Evolutionary conservation across 2,888 invertebrate genomes (phyloP).

Genomic region (Leucophenga montana): DNA sequence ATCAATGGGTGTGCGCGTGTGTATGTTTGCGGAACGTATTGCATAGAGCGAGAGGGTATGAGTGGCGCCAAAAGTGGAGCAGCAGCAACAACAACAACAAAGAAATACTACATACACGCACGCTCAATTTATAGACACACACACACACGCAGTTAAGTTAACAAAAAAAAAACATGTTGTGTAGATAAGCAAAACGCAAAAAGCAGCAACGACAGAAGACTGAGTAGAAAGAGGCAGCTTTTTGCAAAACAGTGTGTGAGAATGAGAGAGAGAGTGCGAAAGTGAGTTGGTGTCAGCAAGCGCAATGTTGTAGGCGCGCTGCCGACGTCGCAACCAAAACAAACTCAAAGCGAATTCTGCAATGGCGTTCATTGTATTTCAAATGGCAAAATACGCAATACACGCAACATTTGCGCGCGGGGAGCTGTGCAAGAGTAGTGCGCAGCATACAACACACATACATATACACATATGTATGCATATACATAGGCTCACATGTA

Average conservation of each 20-base stretch:
- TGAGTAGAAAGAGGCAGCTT: background rate
- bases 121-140: slow-evolving; percentile 27
- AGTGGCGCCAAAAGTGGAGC: slow-evolving; percentile 61
- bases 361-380: slow-evolving; percentile 58
- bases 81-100: slow-evolving; percentile 30
- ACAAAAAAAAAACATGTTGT: background rate
- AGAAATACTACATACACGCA: slow-evolving; percentile 40
- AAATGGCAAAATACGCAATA: slow-evolving; percentile 61
- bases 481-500: slow-evolving; percentile 50
- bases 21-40: slow-evolving; percentile 12
- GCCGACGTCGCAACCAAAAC: background rate
- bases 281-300: slow-evolving; percentile 2
- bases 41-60: slow-evolving; percentile 24
- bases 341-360: slow-evolving; percentile 61
- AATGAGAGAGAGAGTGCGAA: background rate
- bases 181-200: slow-evolving; percentile 14
- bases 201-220: background rate
- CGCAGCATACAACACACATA: slow-evolving; percentile 15
- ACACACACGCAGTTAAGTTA: slow-evolving; percentile 3
- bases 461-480: slow-evolving; percentile 23
- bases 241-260: background rate
- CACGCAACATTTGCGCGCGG: slow-evolving; percentile 52
- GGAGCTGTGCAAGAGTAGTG: background rate
- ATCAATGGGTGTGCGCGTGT: no score
- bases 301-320: slow-evolving; percentile 37